A percentile compares a stretch with the other conserved stretches of the same genome.
These are phyloP conservation scores for Microplitis deprimator DNA, from an alignment of 2,888 invertebrate genomes.

Conservation along the genomic window DNA sequence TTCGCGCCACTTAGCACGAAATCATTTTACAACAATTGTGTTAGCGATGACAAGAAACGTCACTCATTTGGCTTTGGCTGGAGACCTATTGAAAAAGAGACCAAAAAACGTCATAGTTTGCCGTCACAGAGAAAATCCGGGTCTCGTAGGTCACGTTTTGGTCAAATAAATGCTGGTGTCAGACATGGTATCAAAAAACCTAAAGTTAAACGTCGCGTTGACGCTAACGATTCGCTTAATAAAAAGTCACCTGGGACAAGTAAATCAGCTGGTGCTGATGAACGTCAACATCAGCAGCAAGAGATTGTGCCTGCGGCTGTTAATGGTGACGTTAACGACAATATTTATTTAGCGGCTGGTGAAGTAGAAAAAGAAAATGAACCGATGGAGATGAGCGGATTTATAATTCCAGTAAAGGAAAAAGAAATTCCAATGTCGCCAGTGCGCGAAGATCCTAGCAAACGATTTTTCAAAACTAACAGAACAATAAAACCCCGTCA, in stretches of 20 bases:
- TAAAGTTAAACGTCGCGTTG: conserved; percentile 62
- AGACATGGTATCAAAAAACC: conserved; percentile 78
- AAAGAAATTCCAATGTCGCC: conserved; percentile 35
- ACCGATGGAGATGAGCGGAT: neutral
- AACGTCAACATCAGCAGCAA: neutral
- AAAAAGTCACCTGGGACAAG: conserved; percentile 1
- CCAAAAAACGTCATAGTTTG: conserved; percentile 48
- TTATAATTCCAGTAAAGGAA: neutral
- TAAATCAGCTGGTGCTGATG: neutral
- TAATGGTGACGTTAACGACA: neutral
- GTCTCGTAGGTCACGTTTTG: conserved; percentile 64
- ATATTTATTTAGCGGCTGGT: neutral
- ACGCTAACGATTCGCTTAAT: conserved; percentile 37
- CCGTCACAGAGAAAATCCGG: conserved; percentile 23
- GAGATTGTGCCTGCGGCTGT: neutral
- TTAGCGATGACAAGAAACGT: conserved; percentile 24
- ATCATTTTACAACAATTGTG: conserved; percentile 59
- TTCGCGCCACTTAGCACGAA: conserved; percentile 56
- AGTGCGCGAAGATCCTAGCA: conserved; percentile 56
- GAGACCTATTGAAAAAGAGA: conserved; percentile 17
- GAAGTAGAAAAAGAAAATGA: neutral
- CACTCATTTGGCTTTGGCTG: conserved; percentile 43
- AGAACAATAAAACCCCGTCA: conserved; percentile 56
- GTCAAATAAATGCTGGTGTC: conserved; percentile 80
- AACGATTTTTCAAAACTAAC: conserved; percentile 72